phyloP scores from a whole-genome alignment of 2,113 vertebrate genomes.

The Dinomys branickii region DNA sequence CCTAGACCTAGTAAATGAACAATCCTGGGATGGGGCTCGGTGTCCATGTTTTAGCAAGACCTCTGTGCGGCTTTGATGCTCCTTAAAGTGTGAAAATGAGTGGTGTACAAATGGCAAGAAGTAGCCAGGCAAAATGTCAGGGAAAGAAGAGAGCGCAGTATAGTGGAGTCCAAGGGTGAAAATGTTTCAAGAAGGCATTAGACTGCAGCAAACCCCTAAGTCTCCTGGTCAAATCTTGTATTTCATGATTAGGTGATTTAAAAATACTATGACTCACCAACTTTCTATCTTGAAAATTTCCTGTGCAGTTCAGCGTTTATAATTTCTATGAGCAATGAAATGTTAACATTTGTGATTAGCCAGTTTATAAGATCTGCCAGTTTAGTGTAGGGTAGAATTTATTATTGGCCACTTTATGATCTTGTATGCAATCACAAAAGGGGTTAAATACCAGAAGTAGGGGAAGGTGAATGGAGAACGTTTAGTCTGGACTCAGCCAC shows the following conservation, averaged over 20 bases:
- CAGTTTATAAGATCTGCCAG: not conserved
- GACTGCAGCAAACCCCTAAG: not conserved
- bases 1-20: not conserved
- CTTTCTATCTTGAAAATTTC: not conserved
- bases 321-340: slow-evolving; percentile 23
- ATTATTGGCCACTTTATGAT: not conserved
- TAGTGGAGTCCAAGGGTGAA: not conserved
- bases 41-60: not conserved
- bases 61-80: not conserved
- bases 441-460: not conserved
- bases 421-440: not conserved
- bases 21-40: no score
- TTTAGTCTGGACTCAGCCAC: not conserved
- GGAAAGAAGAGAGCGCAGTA: not conserved
- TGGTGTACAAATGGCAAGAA: not conserved
- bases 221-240: not conserved
- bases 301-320: not conserved
- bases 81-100: not conserved
- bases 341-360: slow-evolving; percentile 19
- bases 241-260: not conserved
- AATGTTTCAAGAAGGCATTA: not conserved
- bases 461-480: not conserved
- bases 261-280: not conserved
- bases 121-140: not conserved
- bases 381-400: not conserved